Conservation (phyloP, 2,888 invertebrate species). For the Phorcus lineatus region DNA sequence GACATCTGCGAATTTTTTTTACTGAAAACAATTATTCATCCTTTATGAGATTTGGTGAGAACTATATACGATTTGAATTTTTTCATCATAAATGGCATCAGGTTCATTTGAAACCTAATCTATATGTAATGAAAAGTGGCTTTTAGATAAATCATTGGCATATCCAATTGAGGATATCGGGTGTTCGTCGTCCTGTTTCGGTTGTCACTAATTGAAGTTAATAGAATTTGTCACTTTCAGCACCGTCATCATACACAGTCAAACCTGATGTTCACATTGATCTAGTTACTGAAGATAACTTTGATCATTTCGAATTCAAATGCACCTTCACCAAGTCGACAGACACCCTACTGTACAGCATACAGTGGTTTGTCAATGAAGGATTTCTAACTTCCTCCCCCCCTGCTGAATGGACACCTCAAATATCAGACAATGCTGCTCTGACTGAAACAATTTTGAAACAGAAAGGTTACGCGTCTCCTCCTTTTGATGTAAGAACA, state of each 20-base stretch:
- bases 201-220: too few relatives aligned
- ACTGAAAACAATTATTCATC: too few relatives aligned
- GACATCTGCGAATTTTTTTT: too few relatives aligned
- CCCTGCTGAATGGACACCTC: neutral
- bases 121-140: too few relatives aligned
- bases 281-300: neutral
- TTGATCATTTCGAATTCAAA: neutral
- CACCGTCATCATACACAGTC: neutral
- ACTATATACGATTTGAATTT: too few relatives aligned
- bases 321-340: neutral
- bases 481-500: neutral
- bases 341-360: neutral
- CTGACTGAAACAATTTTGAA: neutral
- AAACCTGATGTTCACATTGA: neutral
- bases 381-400: neutral
- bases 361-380: neutral
- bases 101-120: too few relatives aligned
- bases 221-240: neutral
- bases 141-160: too few relatives aligned
- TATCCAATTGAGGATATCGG: too few relatives aligned
- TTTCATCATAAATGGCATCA: too few relatives aligned
- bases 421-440: neutral
- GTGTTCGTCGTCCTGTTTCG: too few relatives aligned
- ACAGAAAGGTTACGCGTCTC: neutral
- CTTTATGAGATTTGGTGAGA: too few relatives aligned